Conservation (phyloP, 1,140 invertebrate genomes). For the Apolygus lucorum region DNA sequence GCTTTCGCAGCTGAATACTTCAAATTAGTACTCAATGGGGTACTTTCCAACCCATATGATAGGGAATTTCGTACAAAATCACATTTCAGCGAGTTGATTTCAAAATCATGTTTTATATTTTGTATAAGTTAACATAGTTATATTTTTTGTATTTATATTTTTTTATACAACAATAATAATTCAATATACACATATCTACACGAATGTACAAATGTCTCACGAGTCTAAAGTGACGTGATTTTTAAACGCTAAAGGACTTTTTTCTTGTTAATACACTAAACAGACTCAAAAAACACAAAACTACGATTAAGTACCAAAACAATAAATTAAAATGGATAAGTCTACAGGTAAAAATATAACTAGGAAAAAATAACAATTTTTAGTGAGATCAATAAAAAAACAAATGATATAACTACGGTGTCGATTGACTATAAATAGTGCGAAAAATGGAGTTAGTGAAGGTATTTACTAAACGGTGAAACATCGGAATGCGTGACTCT, state of each 20-base stretch:
- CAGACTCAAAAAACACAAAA: background rate
- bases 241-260: background rate
- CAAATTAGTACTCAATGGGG: too few species aligned
- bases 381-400: background rate
- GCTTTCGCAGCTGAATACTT: too few species aligned
- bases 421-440: too few species aligned
- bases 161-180: slow-evolving; percentile 9
- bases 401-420: too few species aligned
- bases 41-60: too few species aligned
- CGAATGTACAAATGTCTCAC: slow-evolving; percentile 1
- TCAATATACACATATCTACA: slow-evolving; percentile 14
- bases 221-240: background rate
- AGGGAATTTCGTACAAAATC: too few species aligned
- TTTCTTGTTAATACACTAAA: background rate
- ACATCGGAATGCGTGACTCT: too few species aligned
- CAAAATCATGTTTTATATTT: slow-evolving; percentile 3
- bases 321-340: background rate
- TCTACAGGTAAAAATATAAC: background rate
- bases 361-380: background rate
- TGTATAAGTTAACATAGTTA: slow-evolving; percentile 12
- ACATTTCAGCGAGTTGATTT: too few species aligned
- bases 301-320: background rate
- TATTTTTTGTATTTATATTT: slow-evolving; percentile 3
- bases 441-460: too few species aligned
- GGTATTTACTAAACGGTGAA: too few species aligned